Evolutionary conservation across 2,797 vertebrate genomes (phyloP), one percentile per base, ranked within the genome.

Genomic region (Rhinatrema bivittatum): DNA sequence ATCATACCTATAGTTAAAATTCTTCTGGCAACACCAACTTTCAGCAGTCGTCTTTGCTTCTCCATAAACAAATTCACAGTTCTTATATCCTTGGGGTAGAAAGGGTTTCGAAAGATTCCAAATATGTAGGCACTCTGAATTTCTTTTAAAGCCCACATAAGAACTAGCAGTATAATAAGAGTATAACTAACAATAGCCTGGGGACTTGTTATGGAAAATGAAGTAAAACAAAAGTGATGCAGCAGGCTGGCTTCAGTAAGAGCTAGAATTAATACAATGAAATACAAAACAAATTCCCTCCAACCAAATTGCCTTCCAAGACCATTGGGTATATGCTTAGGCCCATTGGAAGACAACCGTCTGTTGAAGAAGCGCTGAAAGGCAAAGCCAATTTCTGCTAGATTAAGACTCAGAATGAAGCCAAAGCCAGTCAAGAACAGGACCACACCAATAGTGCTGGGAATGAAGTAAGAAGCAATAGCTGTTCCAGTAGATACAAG

Each of bases 321-420:
- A 46, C 39, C 50, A 56, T 35, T 38, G 39, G 42, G 61, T 32
- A 18, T 16, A 35, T 41, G 26, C 46, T 62, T 42, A 42, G 56
- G 37, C 46, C 74, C 68, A 36, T 20, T 42, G 60, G 52, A 58
- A 52, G 39, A 33, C 56, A 62, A 52, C 25, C 35, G 37, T 68
- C 70, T 50, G 58, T 41, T 51, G 73, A 68, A 16, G 42, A 46
- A 54, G 48, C 53, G 40, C 43, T 44, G 68, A 68, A 85, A 79
- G 47, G 80, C 68, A 43, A 68, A 66, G 38, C 57, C 56, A 40
- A 91, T 48, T 70, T 93, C 88, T 14, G 83, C 88, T 56, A 93
- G 78, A 63, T 97, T 92, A 79, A 94, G 87, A 76, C 96, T 99
- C 60, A 97, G 79, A 49, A 94, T 74, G 76, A 94, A 97, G 34